Conservation (phyloP, 2,888 invertebrate genomes). For the Anorthoa munda region DNA sequence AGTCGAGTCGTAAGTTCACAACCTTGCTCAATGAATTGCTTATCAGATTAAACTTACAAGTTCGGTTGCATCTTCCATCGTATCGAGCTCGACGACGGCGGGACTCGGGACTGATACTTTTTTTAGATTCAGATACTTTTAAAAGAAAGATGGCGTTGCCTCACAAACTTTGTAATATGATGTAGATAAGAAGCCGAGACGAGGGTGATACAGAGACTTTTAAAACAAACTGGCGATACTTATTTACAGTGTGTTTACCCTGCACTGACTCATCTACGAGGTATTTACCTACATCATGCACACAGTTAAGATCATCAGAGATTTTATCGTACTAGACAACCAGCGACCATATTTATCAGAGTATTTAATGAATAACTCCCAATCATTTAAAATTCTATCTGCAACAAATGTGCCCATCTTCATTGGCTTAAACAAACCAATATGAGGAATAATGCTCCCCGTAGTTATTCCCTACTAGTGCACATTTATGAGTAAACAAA, state of each 20-base stretch:
- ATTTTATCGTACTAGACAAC: not conserved
- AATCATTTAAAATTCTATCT: not conserved
- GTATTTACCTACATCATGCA: not conserved
- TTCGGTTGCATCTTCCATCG: slow-evolving; percentile 47
- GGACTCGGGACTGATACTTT: slow-evolving; percentile 12
- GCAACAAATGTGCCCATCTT: not conserved
- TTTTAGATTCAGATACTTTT: slow-evolving; percentile 37
- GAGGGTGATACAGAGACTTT: slow-evolving; percentile 2
- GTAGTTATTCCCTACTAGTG: slow-evolving; percentile 22
- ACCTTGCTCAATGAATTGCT: slow-evolving; percentile 54
- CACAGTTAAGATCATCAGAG: too few species aligned
- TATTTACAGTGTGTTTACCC: not conserved
- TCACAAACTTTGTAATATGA: slow-evolving; percentile 44
- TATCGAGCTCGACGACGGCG: slow-evolving; percentile 36
- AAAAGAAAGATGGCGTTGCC: slow-evolving; percentile 35
- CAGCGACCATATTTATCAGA: not conserved
- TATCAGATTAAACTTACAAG: slow-evolving; percentile 60
- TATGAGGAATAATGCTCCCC: slow-evolving; percentile 11
- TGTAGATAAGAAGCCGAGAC: slow-evolving; percentile 37
- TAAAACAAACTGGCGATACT: not conserved
- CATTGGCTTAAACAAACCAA: slow-evolving; percentile 16
- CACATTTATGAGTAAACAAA: slow-evolving; percentile 32
- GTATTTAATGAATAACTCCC: not conserved
- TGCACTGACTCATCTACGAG: not conserved
- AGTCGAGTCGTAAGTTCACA: slow-evolving; percentile 41